Evolutionary conservation across 2,797 vertebrate species (phyloP).

Genomic region (Sebastes itinus): DNA sequence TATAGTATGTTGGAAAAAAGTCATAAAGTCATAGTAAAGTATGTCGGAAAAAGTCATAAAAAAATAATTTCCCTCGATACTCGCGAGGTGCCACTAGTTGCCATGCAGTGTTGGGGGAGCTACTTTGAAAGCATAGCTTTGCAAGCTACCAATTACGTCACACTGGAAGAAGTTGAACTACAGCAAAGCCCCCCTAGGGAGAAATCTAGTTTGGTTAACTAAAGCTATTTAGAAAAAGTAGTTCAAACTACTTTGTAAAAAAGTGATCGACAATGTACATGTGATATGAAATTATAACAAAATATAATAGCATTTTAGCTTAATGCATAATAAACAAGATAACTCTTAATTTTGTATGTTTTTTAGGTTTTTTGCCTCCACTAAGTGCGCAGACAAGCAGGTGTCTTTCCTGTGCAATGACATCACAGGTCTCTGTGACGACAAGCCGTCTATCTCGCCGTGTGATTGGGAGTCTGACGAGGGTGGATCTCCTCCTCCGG

Average conservation of each 20-base stretch:
- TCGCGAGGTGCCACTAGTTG: too few species aligned
- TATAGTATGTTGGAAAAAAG: too few species aligned
- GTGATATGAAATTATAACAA: too few species aligned
- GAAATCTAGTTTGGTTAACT: too few species aligned
- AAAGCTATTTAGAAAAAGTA: too few species aligned
- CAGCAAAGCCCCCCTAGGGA: not conserved
- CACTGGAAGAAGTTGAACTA: not conserved
- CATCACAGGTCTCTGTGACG: conserved; percentile 68
- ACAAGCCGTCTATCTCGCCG: conserved; percentile 52
- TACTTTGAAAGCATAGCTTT: too few species aligned
- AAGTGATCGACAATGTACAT: too few species aligned
- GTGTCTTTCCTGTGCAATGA: conserved; percentile 70
- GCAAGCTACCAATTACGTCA: too few species aligned
- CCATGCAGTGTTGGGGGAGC: not conserved
- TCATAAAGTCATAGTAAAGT: too few species aligned
- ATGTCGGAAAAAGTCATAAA: too few species aligned
- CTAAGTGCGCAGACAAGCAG: conserved; percentile 78
- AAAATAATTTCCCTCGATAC: too few species aligned
- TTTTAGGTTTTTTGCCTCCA: conserved; percentile 81
- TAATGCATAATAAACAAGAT: not conserved
- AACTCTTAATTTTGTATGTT: conserved; percentile 13
- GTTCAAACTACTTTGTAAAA: too few species aligned
- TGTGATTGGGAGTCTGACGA: conserved; percentile 70
- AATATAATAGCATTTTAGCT: not conserved
- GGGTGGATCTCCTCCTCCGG: conserved; percentile 80